Evolutionary conservation across 2,888 invertebrate genomes (phyloP).

Genomic region (Sycophila texana): DNA sequence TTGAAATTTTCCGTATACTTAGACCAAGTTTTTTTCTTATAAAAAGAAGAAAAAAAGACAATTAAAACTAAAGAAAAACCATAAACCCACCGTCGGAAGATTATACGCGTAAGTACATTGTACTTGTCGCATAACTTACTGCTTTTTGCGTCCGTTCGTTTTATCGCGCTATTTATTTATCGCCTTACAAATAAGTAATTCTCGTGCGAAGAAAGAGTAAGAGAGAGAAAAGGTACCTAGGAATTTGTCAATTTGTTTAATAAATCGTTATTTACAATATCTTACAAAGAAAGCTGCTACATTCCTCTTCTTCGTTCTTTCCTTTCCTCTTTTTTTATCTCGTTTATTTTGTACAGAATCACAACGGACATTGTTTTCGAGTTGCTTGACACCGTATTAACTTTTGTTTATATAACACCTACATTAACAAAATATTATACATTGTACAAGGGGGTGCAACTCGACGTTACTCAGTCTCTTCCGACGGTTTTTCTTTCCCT

Average conservation of each 20-base stretch:
- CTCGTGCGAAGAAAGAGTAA: slow-evolving; percentile 66
- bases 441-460: slow-evolving; percentile 70
- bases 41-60: slow-evolving; percentile 22
- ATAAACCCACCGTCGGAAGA: slow-evolving; percentile 50
- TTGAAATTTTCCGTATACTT: slow-evolving; percentile 46
- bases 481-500: slow-evolving; percentile 53
- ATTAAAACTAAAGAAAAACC: slow-evolving; percentile 21
- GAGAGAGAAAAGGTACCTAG: slow-evolving; percentile 68
- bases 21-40: slow-evolving; percentile 38
- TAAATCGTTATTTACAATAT: slow-evolving; percentile 76
- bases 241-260: slow-evolving; percentile 74
- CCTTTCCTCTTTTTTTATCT: slow-evolving; percentile 63
- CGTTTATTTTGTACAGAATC: slow-evolving; percentile 66
- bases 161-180: slow-evolving; percentile 59
- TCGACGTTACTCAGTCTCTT: slow-evolving; percentile 61
- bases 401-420: slow-evolving; percentile 68
- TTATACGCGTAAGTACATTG: slow-evolving; percentile 55
- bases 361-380: slow-evolving; percentile 62
- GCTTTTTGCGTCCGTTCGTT: slow-evolving; percentile 57
- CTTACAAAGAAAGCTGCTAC: slow-evolving; percentile 74
- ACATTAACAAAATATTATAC: slow-evolving; percentile 73
- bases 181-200: slow-evolving; percentile 63
- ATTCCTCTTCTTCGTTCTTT: slow-evolving; percentile 68
- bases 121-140: slow-evolving; percentile 54
- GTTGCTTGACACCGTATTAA: slow-evolving; percentile 59